Conservation (phyloP, 2,888 invertebrate genomes). For the Dyspetes luteomarginatus region DNA sequence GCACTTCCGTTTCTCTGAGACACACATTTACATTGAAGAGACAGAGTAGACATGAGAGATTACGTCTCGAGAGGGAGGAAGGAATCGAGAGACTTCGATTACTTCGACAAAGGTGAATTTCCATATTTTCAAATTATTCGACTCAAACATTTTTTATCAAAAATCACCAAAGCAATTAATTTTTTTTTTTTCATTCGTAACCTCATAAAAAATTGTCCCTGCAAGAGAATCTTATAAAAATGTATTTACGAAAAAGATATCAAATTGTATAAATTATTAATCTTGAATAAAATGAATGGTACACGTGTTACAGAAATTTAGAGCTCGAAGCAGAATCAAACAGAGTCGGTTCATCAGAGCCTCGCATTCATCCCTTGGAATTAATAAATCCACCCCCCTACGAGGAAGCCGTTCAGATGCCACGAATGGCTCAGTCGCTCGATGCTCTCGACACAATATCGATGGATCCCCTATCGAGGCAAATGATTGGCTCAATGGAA, state of each 20-base stretch:
- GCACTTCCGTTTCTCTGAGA: constrained; percentile 85
- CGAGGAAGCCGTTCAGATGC: constrained; percentile 91
- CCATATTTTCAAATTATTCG: neutral
- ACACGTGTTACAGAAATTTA: constrained; percentile 69
- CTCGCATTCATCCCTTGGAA: constrained; percentile 85
- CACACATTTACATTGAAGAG: constrained; percentile 85
- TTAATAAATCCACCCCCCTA: constrained; percentile 89
- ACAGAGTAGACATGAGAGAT: constrained; percentile 84
- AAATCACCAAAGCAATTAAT: too few species aligned
- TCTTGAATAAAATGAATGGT: too few species aligned
- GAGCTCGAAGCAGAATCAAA: constrained; percentile 71
- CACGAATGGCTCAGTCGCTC: constrained; percentile 85
- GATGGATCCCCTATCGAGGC: constrained; percentile 56
- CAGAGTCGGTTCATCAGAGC: constrained; percentile 82
- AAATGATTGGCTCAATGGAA: constrained; percentile 77
- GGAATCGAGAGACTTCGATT: constrained; percentile 85
- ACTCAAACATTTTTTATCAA: too few species aligned
- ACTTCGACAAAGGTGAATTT: constrained; percentile 83
- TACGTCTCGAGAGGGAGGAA: constrained; percentile 85
- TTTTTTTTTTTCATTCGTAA: too few species aligned
- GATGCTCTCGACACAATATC: constrained; percentile 77
- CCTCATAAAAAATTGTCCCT: too few species aligned
- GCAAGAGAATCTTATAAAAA: too few species aligned
- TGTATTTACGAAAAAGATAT: too few species aligned
- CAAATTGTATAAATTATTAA: too few species aligned